Evolutionary conservation across 2,888 invertebrate species (phyloP).

Genomic region (Leptogaster cylindrica): DNA sequence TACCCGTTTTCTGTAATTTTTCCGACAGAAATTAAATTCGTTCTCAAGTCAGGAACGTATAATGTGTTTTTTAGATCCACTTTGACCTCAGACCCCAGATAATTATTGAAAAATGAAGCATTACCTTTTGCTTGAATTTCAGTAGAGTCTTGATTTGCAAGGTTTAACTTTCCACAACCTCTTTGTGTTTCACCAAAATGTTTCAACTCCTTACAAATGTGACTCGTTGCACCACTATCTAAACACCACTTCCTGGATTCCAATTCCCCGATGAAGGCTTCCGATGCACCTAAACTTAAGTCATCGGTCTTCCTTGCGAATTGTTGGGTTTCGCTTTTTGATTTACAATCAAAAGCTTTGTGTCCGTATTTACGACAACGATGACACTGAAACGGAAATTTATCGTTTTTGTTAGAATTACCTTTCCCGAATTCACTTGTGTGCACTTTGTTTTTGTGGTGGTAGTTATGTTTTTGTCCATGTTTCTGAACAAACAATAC

Average conservation of each 20-base stretch:
- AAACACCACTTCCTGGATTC: neutral
- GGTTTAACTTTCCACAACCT: neutral
- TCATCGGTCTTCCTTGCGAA: neutral
- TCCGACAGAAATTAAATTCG: neutral
- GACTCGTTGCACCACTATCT: neutral
- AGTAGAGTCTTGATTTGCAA: neutral
- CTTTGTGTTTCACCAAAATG: neutral
- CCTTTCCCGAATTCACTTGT: no score
- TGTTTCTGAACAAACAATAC: no score
- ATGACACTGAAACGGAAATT: neutral
- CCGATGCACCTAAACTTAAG: neutral
- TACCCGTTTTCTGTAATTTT: neutral
- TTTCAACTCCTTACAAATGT: neutral
- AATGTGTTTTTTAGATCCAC: neutral
- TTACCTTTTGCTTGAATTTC: neutral
- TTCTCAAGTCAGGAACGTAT: neutral
- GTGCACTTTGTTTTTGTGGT: no score
- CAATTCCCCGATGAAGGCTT: neutral
- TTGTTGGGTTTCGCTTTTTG: neutral
- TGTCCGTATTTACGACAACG: conserved; percentile 2
- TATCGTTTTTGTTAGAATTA: neutral
- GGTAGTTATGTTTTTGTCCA: no score
- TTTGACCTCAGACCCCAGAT: neutral
- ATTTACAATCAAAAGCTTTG: neutral
- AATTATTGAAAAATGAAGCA: neutral